These are phyloP conservation scores for Nibea albiflora DNA, from an alignment of 2,113 vertebrate genomes.

Conservation along the genomic window DNA sequence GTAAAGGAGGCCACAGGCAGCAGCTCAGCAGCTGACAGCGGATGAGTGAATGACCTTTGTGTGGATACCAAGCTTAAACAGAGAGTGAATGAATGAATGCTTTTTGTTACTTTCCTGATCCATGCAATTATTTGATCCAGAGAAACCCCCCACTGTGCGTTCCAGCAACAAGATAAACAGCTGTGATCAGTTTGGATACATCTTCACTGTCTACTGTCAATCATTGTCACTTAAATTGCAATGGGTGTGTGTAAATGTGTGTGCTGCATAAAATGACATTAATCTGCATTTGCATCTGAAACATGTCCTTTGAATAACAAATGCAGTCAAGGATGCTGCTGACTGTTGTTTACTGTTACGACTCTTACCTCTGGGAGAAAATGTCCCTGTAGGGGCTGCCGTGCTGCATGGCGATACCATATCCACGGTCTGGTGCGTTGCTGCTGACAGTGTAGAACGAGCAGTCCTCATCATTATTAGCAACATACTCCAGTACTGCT, in stretches of 20 bases:
- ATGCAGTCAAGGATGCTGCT: slow-evolving; percentile 8
- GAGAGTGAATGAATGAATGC: slow-evolving; percentile 32
- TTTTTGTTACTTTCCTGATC: slow-evolving; percentile 15
- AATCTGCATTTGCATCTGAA: slow-evolving; percentile 6
- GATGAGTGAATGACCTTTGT: slow-evolving; percentile 38
- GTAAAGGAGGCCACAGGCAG: not conserved
- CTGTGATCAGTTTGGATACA: slow-evolving; percentile 20
- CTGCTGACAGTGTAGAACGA: slow-evolving; percentile 94
- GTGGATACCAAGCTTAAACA: not conserved
- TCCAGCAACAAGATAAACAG: slow-evolving; percentile 31
- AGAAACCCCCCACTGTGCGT: not conserved
- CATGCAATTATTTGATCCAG: slow-evolving; percentile 16
- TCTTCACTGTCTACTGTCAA: slow-evolving; percentile 12
- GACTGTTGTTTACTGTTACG: slow-evolving; percentile 35
- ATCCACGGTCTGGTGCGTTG: slow-evolving; percentile 92
- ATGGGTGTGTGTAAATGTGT: too few relatives aligned
- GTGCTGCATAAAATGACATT: not conserved
- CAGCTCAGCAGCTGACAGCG: not conserved
- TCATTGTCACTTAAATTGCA: too few relatives aligned
- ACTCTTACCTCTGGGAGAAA: slow-evolving; percentile 95
- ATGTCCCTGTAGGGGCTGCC: slow-evolving; percentile 97
- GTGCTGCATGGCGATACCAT: slow-evolving; percentile 97
- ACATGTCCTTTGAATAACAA: slow-evolving; percentile 21
- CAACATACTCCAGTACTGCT: slow-evolving; percentile 95
- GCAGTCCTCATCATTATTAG: slow-evolving; percentile 96